A percentile compares a stretch with the other conserved stretches of the same genome.
Evolutionary conservation across 1,140 invertebrate species (phyloP).

Genomic region (Batillaria attramentaria): DNA sequence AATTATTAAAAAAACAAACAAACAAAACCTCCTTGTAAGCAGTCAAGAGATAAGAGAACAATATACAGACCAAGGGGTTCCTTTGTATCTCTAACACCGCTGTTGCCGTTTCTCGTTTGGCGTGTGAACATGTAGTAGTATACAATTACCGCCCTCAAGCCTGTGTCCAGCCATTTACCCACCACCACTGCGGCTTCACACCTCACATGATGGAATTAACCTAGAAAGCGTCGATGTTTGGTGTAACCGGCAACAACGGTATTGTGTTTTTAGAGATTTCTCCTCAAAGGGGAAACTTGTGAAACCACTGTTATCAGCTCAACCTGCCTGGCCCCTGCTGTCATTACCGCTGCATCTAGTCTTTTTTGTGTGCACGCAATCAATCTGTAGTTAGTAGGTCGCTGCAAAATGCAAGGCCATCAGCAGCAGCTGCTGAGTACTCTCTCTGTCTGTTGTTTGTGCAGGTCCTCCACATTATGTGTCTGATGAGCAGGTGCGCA

Average conservation of each 20-base stretch:
- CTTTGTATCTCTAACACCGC: too few relatives aligned
- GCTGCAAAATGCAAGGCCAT: background rate
- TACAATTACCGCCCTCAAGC: too few relatives aligned
- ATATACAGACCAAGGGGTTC: too few relatives aligned
- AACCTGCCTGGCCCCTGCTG: background rate
- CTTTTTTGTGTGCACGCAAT: background rate
- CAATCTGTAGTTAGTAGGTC: background rate
- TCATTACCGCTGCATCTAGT: background rate
- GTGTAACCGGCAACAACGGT: too few relatives aligned
- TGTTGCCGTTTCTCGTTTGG: too few relatives aligned
- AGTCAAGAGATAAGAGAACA: too few relatives aligned
- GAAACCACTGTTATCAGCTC: background rate
- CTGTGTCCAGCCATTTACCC: background rate
- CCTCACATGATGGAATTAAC: too few relatives aligned
- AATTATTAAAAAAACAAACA: constrained; percentile 23
- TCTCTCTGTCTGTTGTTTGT: too few relatives aligned
- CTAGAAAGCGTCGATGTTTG: too few relatives aligned
- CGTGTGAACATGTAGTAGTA: too few relatives aligned
- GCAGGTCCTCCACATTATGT: constrained; percentile 1
- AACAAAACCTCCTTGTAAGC: constrained; percentile 17
- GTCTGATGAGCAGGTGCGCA: background rate
- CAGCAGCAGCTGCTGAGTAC: background rate
- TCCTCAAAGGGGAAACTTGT: background rate
- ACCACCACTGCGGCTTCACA: too few relatives aligned
- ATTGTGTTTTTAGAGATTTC: background rate